Base-by-base conservation (phyloP, 2,797 vertebrate genomes). In the Telmatherina bonti region DNA sequence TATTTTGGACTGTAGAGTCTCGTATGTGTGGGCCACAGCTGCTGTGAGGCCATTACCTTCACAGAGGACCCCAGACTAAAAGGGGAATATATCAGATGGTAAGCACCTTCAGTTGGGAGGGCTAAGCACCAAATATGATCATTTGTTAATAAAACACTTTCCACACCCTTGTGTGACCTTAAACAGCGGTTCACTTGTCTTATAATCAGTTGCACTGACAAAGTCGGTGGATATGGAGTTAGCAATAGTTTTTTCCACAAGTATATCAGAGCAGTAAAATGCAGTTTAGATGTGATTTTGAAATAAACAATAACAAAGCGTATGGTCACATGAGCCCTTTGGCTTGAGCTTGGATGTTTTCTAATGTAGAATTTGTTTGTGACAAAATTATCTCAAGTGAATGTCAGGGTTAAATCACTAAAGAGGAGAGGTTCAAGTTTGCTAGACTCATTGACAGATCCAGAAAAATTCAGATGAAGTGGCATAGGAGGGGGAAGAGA, bases 251-350 rank as follows among this genome's bases (percentile, higher is more conserved):
- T 49, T 2, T 0, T 24, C 64, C 35, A n/a, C n/a, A 61, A 72
- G 64, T 63, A 56, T 61, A 49, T 62, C 52, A 29, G 36, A 52
- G 72, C 15, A 41, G 57, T 71, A 59, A 85, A 56, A 59, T 67
- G 41, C 62, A 38, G 43, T 79, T 82, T 56, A 72, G 66, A 82
- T 80, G 51, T 64, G 62, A 76, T 78, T 73, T 78, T 66, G 76
- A 83, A 81, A 82, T 62, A 52, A 83, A 67, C 51, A 79, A 73
- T 10, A 43, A 31, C 62, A 64, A 76, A 59, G 27, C 8, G 11
- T 84, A 60, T 58, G 38, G 53, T 79, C 65, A 71, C 52, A 59
- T 59, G 29, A 78, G 72, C n/a, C 52, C 22, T 55, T 65, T 82
- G 60, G 45, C 78, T 65, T 73, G 59, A 68, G 33, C 47, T 68